Evolutionary conservation across 1,140 invertebrate species (phyloP), one percentile per base, ranked within the genome.

Genomic region (Macrotrachela quadricornifera): DNA sequence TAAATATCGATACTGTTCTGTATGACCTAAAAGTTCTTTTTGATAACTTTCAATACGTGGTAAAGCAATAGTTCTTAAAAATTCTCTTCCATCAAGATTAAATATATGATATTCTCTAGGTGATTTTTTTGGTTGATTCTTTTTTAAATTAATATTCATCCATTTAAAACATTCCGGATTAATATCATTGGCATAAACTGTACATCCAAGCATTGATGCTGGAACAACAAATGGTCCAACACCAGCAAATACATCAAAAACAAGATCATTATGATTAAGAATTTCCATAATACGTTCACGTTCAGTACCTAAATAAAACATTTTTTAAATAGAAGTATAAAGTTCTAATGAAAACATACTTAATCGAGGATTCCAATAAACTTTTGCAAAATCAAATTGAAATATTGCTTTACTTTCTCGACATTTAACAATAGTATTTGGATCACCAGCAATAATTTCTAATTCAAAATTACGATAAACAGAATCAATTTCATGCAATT

Each of bases 171-270:
- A 88, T 46, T 84, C 78, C 1, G 90, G 88, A 72, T 97, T 97
- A 15, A 96, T 73, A 71, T 97, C 91, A 73, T 97, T 97, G 0
- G 88, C 88, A 61, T 80, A 76, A 42, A 94, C 86, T 54, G 59
- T 68, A 57, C 79, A 78, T 38, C 78, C 61, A 77, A 80, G 67
- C 76, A 81, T 74, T 0, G 80, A 82, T 10, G 81, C 80, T 13
- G 88, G 87, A 55, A 96, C 73, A 21, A 84, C 75, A 73, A 97
- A 97, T 6, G 91, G 91, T 6, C 91, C 91, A 36, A 96, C 81
- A 39, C 91, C 91, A 61, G 85, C 83, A 72, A 92, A 95, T 0
- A 91, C 79, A 72, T 97, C 91, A 71, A 85, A 94, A 0, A 96
- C 68, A 39, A 88, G 71, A 72, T 87, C 81, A 41, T 66, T 71